Conservation (phyloP, 2,888 invertebrate genomes). For the Brachyopa scutellaris region DNA sequence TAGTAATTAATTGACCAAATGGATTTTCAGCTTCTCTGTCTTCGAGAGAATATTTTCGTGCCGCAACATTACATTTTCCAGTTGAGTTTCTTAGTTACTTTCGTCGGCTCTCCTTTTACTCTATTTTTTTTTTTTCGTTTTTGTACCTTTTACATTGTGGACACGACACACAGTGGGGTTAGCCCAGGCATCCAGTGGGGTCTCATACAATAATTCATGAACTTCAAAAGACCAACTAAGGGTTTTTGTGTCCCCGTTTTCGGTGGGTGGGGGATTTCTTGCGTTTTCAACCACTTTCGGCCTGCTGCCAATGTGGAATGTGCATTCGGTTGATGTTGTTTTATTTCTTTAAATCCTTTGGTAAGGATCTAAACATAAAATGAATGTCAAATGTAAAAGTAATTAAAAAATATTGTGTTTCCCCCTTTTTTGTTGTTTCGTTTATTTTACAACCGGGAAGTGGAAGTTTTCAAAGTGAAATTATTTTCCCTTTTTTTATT, state of each 20-base stretch:
- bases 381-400: slow-evolving; percentile 49
- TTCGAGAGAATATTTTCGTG: slow-evolving; percentile 7
- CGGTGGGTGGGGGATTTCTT: slow-evolving; percentile 8
- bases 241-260: background rate
- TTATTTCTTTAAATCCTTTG: slow-evolving; percentile 1
- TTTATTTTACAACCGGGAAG: background rate
- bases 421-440: background rate
- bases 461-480: slow-evolving; percentile 17
- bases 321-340: slow-evolving; percentile 16
- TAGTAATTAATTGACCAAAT: slow-evolving; percentile 68
- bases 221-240: slow-evolving; percentile 11
- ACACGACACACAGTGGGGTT: too few relatives aligned
- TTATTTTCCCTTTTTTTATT: background rate
- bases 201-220: slow-evolving; percentile 45
- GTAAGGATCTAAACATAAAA: background rate
- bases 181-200: too few relatives aligned
- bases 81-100: too few relatives aligned
- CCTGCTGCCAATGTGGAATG: slow-evolving; percentile 14
- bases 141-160: too few relatives aligned
- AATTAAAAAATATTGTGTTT: slow-evolving; percentile 38
- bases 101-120: background rate
- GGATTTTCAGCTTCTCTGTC: slow-evolving; percentile 31
- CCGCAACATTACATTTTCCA: slow-evolving; percentile 39
- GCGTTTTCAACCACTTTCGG: background rate
- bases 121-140: background rate